These are phyloP conservation scores for Agelastica alni DNA, from an alignment of 2,888 invertebrate species.

Conservation along the genomic window DNA sequence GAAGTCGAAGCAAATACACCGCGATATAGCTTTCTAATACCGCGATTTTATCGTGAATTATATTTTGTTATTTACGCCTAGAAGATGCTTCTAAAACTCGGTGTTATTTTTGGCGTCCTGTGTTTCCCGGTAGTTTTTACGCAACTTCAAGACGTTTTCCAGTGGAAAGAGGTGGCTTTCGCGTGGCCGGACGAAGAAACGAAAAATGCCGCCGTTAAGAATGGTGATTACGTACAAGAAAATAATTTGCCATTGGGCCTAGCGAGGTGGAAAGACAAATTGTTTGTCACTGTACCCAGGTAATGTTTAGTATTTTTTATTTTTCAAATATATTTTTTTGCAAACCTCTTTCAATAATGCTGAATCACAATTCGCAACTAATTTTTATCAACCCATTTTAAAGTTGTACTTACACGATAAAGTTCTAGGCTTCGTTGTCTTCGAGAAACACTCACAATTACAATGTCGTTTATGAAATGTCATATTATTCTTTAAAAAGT, in stretches of 20 bases:
- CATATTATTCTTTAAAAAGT: too few relatives aligned
- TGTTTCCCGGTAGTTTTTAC: slow-evolving; percentile 52
- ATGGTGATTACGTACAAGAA: slow-evolving; percentile 64
- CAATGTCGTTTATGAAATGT: too few relatives aligned
- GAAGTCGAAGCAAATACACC: slow-evolving; percentile 13
- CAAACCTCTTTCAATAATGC: neutral
- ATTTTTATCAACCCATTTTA: too few relatives aligned
- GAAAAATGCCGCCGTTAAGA: slow-evolving; percentile 64
- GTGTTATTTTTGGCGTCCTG: slow-evolving; percentile 21
- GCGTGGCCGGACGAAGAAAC: slow-evolving; percentile 67
- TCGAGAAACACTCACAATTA: too few relatives aligned
- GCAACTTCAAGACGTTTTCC: slow-evolving; percentile 64
- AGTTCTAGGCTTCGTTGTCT: too few relatives aligned
- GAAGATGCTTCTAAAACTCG: slow-evolving; percentile 2
- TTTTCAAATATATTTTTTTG: too few relatives aligned
- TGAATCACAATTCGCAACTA: too few relatives aligned
- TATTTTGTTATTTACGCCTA: neutral
- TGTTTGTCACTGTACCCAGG: slow-evolving; percentile 72
- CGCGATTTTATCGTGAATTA: neutral
- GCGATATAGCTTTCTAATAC: neutral
- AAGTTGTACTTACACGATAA: too few relatives aligned
- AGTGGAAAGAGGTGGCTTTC: slow-evolving; percentile 72
- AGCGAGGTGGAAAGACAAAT: slow-evolving; percentile 71
- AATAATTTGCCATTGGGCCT: slow-evolving; percentile 74
- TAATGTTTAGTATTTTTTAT: slow-evolving; percentile 40